Percentiles rank a stretch among this genome's conserved stretches.
These are phyloP conservation scores for Pandemis cinnamomeana DNA, from an alignment of 2,888 invertebrate species.

Conservation along the genomic window DNA sequence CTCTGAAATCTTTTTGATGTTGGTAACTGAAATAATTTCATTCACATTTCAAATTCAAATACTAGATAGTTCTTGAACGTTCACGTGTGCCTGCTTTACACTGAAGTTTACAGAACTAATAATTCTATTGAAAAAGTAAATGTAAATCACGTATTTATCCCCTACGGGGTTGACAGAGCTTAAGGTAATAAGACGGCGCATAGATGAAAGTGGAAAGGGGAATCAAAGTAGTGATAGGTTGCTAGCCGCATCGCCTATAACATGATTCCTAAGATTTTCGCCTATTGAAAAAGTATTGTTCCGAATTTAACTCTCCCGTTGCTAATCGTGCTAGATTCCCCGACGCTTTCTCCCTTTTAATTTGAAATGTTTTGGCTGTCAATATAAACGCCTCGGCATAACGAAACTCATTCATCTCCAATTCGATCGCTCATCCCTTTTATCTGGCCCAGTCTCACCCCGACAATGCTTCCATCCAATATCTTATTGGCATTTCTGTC, in stretches of 20 bases:
- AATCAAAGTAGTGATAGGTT: no score
- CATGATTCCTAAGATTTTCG: no score
- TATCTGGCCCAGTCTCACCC: slow-evolving; percentile 25
- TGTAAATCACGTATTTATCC: no score
- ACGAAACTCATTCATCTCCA: slow-evolving; percentile 32
- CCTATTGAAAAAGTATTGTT: neutral
- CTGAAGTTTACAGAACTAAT: no score
- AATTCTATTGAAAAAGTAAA: no score
- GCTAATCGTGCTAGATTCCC: neutral
- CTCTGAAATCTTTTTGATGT: neutral
- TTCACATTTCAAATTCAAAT: neutral
- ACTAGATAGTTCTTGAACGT: neutral
- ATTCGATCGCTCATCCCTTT: slow-evolving; percentile 32
- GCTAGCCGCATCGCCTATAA: no score
- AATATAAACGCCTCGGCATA: slow-evolving; percentile 1
- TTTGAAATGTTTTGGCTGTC: neutral
- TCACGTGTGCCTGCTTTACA: neutral
- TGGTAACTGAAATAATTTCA: neutral
- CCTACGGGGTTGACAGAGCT: no score
- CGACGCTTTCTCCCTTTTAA: neutral
- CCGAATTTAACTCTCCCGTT: neutral
- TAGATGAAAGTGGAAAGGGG: no score
- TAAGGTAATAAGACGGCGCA: no score
- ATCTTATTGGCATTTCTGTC: slow-evolving; percentile 32
- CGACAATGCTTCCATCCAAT: slow-evolving; percentile 35